Percentiles rank a stretch among this genome's conserved stretches.
phyloP scores from a whole-genome alignment of 2,888 invertebrate genomes.

The Hydropsyche betteni region DNA sequence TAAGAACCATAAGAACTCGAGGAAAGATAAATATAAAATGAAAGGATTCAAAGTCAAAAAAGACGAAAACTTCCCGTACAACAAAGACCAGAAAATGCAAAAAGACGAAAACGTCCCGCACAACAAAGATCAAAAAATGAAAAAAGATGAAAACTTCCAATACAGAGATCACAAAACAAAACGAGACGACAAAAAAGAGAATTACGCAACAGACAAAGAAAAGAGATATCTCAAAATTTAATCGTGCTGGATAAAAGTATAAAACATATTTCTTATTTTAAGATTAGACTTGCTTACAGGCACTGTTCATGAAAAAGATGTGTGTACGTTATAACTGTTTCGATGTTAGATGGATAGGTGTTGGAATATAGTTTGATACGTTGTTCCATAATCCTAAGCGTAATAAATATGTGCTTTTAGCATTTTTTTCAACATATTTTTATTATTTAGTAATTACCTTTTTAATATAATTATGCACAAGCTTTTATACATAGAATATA shows the following conservation, averaged over 20 bases:
- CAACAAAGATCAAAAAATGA: slow-evolving; percentile 4
- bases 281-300: too few species aligned
- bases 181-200: slow-evolving; percentile 12
- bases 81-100: not conserved
- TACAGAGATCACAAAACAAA: not conserved
- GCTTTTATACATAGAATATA: too few species aligned
- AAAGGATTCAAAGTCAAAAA: slow-evolving; percentile 15
- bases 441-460: too few species aligned
- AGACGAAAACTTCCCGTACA: slow-evolving; percentile 18
- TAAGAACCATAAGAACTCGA: not conserved
- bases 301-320: not conserved
- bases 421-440: too few species aligned
- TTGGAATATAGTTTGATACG: too few species aligned
- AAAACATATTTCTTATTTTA: too few species aligned
- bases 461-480: too few species aligned
- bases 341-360: too few species aligned
- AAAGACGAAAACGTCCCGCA: slow-evolving; percentile 11
- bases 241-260: not conserved
- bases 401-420: too few species aligned
- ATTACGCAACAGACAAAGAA: not conserved
- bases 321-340: too few species aligned
- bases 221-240: slow-evolving; percentile 38
- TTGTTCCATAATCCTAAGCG: too few species aligned
- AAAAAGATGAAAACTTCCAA: slow-evolving; percentile 21
- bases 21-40: slow-evolving; percentile 17